Conservation (phyloP, 2,113 vertebrate genomes). For the Sylvietta virens region DNA sequence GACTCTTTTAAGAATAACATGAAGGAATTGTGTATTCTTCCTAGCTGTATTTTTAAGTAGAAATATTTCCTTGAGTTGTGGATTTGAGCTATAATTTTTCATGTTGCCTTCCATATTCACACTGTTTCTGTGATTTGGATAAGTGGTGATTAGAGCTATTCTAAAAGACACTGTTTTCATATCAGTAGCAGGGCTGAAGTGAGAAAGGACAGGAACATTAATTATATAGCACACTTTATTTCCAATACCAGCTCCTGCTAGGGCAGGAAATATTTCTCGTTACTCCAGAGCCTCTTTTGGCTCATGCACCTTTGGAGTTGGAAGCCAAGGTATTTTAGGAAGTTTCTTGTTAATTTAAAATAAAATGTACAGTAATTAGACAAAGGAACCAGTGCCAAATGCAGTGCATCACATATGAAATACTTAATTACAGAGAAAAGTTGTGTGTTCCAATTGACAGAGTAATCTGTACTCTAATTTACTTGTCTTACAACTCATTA, state of each 20-base stretch:
- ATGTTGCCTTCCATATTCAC: slow-evolving; percentile 14
- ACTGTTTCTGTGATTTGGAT: background rate
- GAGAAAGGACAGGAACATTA: background rate
- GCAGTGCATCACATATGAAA: background rate
- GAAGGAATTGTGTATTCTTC: background rate
- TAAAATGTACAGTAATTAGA: background rate
- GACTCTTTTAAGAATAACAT: background rate
- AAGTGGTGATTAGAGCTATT: slow-evolving; percentile 13
- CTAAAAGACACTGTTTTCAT: slow-evolving; percentile 37
- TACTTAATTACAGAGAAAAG: slow-evolving; percentile 69
- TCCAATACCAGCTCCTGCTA: background rate
- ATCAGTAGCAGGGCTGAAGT: background rate
- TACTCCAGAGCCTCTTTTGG: slow-evolving; percentile 13
- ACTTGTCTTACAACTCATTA: slow-evolving; percentile 76
- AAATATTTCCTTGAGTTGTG: background rate
- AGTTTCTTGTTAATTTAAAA: slow-evolving; percentile 33
- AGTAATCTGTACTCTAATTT: slow-evolving; percentile 73
- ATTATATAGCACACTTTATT: background rate
- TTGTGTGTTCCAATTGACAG: slow-evolving; percentile 66
- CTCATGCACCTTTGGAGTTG: background rate
- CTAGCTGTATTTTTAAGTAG: background rate
- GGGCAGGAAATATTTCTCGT: background rate
- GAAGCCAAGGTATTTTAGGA: background rate
- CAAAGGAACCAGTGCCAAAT: background rate
- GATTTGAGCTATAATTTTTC: slow-evolving; percentile 19